Evolutionary conservation across 2,888 invertebrate genomes (phyloP).

Genomic region (Plutella xylostella): DNA sequence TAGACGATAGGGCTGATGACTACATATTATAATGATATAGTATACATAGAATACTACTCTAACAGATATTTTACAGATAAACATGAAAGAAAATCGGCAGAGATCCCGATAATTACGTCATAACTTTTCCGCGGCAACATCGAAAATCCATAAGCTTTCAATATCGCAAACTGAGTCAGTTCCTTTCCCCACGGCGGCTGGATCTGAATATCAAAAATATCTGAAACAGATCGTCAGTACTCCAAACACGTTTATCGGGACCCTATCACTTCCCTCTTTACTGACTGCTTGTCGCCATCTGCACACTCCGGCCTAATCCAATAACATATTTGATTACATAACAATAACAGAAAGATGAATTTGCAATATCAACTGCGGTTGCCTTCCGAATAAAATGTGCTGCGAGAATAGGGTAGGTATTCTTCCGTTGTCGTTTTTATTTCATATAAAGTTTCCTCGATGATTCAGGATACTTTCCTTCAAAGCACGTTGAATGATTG

Average conservation of each 20-base stretch:
- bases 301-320: slow-evolving; percentile 60
- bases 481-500: no score
- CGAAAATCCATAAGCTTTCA: slow-evolving; percentile 68
- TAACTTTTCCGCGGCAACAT: slow-evolving; percentile 39
- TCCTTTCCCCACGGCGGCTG: slow-evolving; percentile 62
- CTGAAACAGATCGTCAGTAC: slow-evolving; percentile 63
- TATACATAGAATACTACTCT: no score
- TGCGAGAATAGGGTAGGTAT: neutral
- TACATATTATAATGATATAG: no score
- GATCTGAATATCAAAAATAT: slow-evolving; percentile 70
- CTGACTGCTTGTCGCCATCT: slow-evolving; percentile 65
- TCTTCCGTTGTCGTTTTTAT: no score
- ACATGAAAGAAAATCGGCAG: no score
- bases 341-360: slow-evolving; percentile 27
- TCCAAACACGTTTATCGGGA: slow-evolving; percentile 64
- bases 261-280: slow-evolving; percentile 68
- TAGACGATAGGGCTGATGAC: no score
- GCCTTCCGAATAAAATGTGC: neutral
- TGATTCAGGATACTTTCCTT: no score
- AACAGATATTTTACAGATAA: no score
- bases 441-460: no score
- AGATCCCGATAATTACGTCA: neutral
- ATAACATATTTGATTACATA: slow-evolving; percentile 62
- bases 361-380: neutral
- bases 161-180: slow-evolving; percentile 63